Conservation (phyloP, 2,113 vertebrate species). For the Thinocorus orbignyianus region DNA sequence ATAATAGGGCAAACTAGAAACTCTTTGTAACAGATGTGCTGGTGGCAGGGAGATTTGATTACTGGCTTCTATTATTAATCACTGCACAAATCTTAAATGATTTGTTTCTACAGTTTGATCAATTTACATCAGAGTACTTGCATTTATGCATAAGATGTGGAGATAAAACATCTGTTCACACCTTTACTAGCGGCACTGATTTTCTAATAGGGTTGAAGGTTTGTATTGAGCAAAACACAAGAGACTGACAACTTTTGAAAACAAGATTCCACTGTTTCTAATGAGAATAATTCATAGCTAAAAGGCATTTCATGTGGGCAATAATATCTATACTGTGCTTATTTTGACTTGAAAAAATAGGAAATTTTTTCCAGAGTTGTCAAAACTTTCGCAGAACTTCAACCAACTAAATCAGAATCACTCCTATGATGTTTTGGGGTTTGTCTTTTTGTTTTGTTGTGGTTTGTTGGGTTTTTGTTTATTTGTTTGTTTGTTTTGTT, state of each 20-base stretch:
- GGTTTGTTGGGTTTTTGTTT: fast-evolving
- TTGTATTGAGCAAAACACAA: conserved; percentile 43
- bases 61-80: conserved; percentile 83
- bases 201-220: conserved; percentile 69
- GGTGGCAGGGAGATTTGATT: conserved; percentile 81
- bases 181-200: conserved; percentile 57
- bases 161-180: conserved; percentile 81
- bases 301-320: not conserved
- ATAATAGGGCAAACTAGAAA: conserved; percentile 80
- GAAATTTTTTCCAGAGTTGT: not conserved
- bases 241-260: conserved; percentile 58
- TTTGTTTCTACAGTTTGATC: conserved; percentile 82
- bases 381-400: not conserved
- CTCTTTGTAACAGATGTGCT: conserved; percentile 80
- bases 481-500: too few relatives aligned
- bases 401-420: not conserved
- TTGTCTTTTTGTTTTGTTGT: not conserved
- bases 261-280: conserved; percentile 35
- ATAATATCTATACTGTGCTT: not conserved
- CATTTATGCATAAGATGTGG: conserved; percentile 75
- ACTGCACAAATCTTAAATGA: conserved; percentile 82
- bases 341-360: not conserved
- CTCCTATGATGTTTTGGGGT: not conserved
- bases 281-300: conserved; percentile 11
- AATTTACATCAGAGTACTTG: conserved; percentile 73